These are phyloP conservation scores for Balaeniceps rex DNA, from an alignment of 2,113 vertebrate species.

Conservation along the genomic window DNA sequence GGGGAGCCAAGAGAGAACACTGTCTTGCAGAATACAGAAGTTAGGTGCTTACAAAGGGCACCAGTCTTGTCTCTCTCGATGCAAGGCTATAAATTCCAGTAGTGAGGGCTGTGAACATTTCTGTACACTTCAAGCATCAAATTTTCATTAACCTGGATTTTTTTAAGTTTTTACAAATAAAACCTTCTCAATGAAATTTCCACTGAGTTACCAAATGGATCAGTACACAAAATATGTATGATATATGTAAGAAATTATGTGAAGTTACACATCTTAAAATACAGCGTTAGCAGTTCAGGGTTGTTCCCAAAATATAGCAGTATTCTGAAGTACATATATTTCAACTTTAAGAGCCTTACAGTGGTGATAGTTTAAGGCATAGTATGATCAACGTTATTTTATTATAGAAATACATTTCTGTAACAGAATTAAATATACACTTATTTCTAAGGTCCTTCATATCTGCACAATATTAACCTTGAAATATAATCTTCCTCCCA, in stretches of 20 bases:
- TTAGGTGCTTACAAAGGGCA: background rate
- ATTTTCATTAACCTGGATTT: background rate
- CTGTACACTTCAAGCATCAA: background rate
- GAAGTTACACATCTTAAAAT: background rate
- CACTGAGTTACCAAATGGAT: background rate
- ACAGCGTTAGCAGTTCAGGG: background rate
- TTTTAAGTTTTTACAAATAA: background rate
- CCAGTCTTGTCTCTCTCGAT: background rate
- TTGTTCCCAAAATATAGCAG: background rate
- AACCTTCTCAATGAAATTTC: background rate
- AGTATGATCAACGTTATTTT: background rate
- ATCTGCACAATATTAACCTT: background rate
- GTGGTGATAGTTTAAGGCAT: background rate
- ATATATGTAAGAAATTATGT: background rate
- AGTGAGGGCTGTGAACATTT: background rate
- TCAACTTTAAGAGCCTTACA: background rate
- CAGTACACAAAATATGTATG: background rate
- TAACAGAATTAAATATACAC: background rate
- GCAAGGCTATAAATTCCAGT: background rate
- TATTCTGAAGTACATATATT: background rate
- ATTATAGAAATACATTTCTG: background rate
- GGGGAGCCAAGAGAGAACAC: background rate
- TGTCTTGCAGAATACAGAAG: background rate
- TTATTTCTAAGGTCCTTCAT: background rate
- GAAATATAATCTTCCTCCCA: background rate